Evolutionary conservation across 35 echinoderm and acorn worm species (phyloP).

Genomic region (Apostichopus californicus): DNA sequence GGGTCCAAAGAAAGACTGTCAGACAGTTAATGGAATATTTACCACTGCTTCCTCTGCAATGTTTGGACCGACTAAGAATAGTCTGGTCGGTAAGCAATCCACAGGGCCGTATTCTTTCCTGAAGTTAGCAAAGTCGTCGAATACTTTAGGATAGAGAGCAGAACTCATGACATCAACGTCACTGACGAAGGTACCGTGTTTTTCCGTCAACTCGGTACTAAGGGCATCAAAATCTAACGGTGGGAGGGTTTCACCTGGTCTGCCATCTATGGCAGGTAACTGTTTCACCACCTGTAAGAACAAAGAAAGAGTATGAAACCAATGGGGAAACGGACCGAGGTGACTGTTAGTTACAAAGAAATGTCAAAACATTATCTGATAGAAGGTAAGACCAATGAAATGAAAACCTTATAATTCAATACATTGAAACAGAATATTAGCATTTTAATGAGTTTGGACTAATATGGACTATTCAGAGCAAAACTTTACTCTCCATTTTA

Average conservation of each 20-base stretch:
- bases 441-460: too few relatives aligned
- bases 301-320: neutral
- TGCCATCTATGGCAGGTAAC: slow-evolving; percentile 62
- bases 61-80: slow-evolving; percentile 89
- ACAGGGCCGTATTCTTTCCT: slow-evolving; percentile 85
- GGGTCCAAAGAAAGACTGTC: too few relatives aligned
- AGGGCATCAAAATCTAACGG: slow-evolving; percentile 80
- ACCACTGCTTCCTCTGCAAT: slow-evolving; percentile 98
- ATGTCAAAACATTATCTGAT: too few relatives aligned
- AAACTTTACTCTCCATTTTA: too few relatives aligned
- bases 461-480: too few relatives aligned
- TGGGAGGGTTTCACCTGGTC: slow-evolving; percentile 79
- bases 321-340: too few relatives aligned
- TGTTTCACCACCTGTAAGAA: slow-evolving; percentile 68
- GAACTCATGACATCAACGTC: slow-evolving; percentile 86
- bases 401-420: too few relatives aligned
- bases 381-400: too few relatives aligned
- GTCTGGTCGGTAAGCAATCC: slow-evolving; percentile 71
- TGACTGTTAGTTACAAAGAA: too few relatives aligned
- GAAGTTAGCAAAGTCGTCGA: slow-evolving; percentile 91
- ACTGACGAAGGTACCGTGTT: slow-evolving; percentile 65
- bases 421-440: too few relatives aligned
- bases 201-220: slow-evolving; percentile 70
- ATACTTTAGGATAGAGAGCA: slow-evolving; percentile 96
- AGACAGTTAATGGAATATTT: neutral